A percentile compares a stretch with the other conserved stretches of the same genome.
Conservation (phyloP, 2,797 vertebrate genomes). For the Amblyraja radiata region DNA sequence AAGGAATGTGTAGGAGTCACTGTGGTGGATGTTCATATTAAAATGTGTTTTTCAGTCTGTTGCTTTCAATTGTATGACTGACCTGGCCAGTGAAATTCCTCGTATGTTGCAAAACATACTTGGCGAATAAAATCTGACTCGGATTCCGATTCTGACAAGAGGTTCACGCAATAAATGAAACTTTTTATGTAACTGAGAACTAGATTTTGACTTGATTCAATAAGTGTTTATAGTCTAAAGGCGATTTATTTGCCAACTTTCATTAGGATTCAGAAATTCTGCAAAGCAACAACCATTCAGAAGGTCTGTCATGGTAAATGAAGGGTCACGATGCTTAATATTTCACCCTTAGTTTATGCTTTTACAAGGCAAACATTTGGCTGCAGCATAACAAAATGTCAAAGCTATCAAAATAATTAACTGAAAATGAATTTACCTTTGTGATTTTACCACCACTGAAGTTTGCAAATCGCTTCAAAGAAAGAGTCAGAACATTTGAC, state of each 20-base stretch:
- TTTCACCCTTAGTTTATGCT: background rate
- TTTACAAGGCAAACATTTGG: background rate
- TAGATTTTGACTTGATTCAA: background rate
- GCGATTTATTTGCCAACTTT: background rate
- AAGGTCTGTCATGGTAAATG: background rate
- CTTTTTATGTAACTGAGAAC: background rate
- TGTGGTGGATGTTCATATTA: too few species aligned
- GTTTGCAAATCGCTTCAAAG: slow-evolving; percentile 88
- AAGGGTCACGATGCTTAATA: background rate
- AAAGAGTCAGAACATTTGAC: slow-evolving; percentile 83
- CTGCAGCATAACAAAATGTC: background rate
- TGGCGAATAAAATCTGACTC: too few species aligned
- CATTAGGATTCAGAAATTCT: background rate
- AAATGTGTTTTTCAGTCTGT: too few species aligned
- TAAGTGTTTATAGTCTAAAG: background rate
- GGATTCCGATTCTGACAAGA: too few species aligned
- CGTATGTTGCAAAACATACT: too few species aligned
- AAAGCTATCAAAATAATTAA: background rate
- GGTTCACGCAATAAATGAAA: background rate
- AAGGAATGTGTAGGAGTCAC: too few species aligned
- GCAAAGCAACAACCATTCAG: background rate
- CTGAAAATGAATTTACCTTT: slow-evolving; percentile 61
- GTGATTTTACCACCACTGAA: slow-evolving; percentile 87
- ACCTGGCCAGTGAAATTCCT: too few species aligned
- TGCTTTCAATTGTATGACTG: too few species aligned